These are phyloP conservation scores for Limanda limanda DNA, from an alignment of 2,113 vertebrate species.

Conservation along the genomic window DNA sequence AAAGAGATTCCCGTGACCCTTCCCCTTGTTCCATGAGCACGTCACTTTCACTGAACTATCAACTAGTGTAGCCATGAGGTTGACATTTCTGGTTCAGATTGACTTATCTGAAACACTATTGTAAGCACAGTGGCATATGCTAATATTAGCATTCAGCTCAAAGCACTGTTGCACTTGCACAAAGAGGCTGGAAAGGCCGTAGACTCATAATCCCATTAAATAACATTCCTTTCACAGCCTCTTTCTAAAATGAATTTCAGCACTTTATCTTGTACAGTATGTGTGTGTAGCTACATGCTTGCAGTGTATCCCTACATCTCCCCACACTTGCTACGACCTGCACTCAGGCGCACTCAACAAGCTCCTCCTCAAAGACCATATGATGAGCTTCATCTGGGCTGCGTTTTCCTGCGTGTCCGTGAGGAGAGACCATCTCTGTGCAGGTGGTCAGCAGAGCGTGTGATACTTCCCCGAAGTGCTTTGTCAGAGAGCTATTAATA, in stretches of 20 bases:
- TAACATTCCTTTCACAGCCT: neutral
- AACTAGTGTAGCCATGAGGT: neutral
- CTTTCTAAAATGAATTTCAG: neutral
- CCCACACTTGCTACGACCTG: conserved; percentile 20
- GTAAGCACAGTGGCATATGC: neutral
- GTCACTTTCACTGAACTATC: neutral
- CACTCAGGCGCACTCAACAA: conserved; percentile 18
- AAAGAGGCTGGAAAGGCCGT: neutral
- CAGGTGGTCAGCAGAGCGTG: conserved; percentile 71
- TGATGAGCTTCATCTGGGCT: conserved; percentile 53
- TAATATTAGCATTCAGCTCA: conserved; percentile 1
- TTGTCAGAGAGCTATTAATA: conserved; percentile 77
- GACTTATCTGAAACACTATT: neutral
- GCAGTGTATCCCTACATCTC: neutral
- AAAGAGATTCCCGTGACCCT: neutral
- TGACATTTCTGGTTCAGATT: conserved; percentile 5
- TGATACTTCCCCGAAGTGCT: conserved; percentile 74
- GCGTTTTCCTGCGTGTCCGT: conserved; percentile 46
- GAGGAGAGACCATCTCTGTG: conserved; percentile 61
- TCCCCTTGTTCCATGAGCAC: neutral
- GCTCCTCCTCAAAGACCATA: conserved; percentile 19
- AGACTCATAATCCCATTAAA: neutral
- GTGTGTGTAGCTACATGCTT: neutral
- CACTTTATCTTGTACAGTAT: neutral
- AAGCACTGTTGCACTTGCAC: neutral